Percentiles rank a stretch among this genome's conserved stretches.
phyloP scores from a whole-genome alignment of 1,140 invertebrate species.

The Ceratina calcarata region DNA sequence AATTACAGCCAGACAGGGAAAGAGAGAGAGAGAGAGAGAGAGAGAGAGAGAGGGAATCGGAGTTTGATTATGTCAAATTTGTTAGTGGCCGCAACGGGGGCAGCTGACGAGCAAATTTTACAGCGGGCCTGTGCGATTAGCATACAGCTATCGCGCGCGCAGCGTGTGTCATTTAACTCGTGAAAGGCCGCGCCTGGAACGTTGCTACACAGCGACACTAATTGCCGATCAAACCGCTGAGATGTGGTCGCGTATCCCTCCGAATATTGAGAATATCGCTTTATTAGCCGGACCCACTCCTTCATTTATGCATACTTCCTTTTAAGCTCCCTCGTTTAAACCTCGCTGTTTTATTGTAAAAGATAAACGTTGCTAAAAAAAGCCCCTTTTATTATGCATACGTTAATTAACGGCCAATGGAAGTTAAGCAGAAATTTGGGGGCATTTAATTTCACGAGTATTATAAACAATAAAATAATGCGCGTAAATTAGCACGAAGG shows the following conservation, averaged over 20 bases:
- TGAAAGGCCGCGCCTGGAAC: conserved; percentile 37
- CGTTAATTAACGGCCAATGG: conserved; percentile 24
- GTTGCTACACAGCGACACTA: conserved; percentile 36
- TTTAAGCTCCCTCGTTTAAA: conserved; percentile 7
- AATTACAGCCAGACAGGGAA: not conserved
- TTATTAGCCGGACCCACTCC: conserved; percentile 36
- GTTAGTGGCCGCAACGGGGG: conserved; percentile 48
- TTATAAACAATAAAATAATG: conserved; percentile 12
- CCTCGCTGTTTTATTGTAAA: conserved; percentile 23
- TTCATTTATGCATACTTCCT: conserved; percentile 3
- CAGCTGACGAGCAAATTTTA: conserved; percentile 61
- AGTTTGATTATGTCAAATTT: conserved; percentile 53
- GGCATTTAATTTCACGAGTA: not conserved
- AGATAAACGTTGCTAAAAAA: conserved; percentile 14
- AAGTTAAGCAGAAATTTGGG: not conserved
- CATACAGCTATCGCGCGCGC: conserved; percentile 57
- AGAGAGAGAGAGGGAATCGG: not conserved
- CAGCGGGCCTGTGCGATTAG: conserved; percentile 53
- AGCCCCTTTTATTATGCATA: not conserved
- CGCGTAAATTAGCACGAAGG: not conserved
- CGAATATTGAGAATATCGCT: conserved; percentile 43
- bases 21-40: not conserved
- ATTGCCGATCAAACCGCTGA: conserved; percentile 48
- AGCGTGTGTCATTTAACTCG: conserved; percentile 57
- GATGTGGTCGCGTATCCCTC: conserved; percentile 21